phyloP scores from a whole-genome alignment of 2,888 invertebrate genomes.

The Mesochorus sp. region DNA sequence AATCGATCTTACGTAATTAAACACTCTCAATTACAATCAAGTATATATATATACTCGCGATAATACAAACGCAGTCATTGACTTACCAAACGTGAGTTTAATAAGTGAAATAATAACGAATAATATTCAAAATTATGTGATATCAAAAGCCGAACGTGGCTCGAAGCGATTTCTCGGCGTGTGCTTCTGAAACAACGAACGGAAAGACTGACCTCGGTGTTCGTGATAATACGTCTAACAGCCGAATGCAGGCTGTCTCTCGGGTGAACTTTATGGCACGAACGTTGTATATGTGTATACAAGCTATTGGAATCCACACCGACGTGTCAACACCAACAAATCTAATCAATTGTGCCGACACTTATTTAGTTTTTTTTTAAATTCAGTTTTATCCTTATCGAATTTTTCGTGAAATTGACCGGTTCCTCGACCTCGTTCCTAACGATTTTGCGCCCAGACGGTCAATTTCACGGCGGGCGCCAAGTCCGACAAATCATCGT shows the following conservation, averaged over 20 bases:
- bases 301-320: slow-evolving; percentile 31
- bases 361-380: slow-evolving; percentile 16
- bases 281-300: slow-evolving; percentile 20
- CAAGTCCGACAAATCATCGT: neutral
- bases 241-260: slow-evolving; percentile 29
- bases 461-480: slow-evolving; percentile 13
- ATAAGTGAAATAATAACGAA: slow-evolving; percentile 1
- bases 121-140: neutral
- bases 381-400: slow-evolving; percentile 8
- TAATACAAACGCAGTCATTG: neutral
- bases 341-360: slow-evolving; percentile 57
- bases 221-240: slow-evolving; percentile 22
- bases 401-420: slow-evolving; percentile 27
- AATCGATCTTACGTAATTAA: slow-evolving; percentile 19
- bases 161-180: neutral
- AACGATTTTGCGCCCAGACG: neutral
- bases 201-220: slow-evolving; percentile 39
- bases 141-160: neutral
- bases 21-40: neutral
- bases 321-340: slow-evolving; percentile 30
- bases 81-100: neutral
- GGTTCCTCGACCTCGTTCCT: neutral
- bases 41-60: neutral
- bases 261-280: slow-evolving; percentile 43
- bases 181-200: slow-evolving; percentile 9